Base-by-base conservation (phyloP, 2,113 vertebrate species). In the Promerops cafer region DNA sequence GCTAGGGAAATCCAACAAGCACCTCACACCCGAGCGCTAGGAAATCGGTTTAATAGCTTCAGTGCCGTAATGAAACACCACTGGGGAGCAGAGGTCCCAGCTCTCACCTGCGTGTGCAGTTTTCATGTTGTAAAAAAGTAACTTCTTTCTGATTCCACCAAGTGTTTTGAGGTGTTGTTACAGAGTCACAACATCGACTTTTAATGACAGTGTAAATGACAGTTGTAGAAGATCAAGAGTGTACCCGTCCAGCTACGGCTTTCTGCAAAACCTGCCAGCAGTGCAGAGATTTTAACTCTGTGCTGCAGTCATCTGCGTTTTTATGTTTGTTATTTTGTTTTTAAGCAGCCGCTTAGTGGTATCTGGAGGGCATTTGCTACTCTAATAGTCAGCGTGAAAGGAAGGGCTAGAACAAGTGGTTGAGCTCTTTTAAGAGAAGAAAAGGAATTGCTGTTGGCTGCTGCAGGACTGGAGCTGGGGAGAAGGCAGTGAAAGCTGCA, bases 321-420 rank as follows among this genome's bases (percentile, higher is more conserved):
- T 95, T 83, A 90, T 61, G 70, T 94, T 92, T 83, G 66, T 79
- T 92, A 33, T 94, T 96, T 86, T 50, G 64, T 24, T 93, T 95
- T 92, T 70, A 95, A 90, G 92, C 39, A 16, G 75, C 14, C 2
- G 0, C 65, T 92, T 94, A 90, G 83, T 39, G 20, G 88, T 83
- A 52, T 83, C 93, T 89, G 69, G 85, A 94, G 93, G 83, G 89
- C 42, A 45, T 90, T 88, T 84, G 52, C 87, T 60, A 42, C 57
- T 71, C 72, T 47, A 50, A 83, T 44, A 63, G 45, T 78, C 79
- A 83, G 63, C 23, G 9, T 45, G 60, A 83, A 92, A 93, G 54
- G 74, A 85, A 80, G n/a, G 54, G 52, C 65, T 93, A 45, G 64
- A 83, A 86, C 47, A 72, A 93, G 72, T 5, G 10, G 16, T 52